Evolutionary conservation across 2,888 invertebrate species (phyloP), one percentile per base, ranked within the genome.

Genomic region (Prosapia bicincta): DNA sequence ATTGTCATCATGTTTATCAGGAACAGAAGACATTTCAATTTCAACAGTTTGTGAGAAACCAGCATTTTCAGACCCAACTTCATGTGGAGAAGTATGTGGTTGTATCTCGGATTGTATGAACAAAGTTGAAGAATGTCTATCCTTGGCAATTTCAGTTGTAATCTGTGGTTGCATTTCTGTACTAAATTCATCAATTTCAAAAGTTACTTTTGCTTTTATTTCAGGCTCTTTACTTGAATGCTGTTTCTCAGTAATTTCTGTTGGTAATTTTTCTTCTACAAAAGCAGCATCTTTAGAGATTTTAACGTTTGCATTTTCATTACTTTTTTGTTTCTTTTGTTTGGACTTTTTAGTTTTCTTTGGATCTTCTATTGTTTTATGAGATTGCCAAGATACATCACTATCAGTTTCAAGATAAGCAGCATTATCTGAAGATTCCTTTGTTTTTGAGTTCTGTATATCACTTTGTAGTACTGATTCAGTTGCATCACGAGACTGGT

Each of bases 71-170:
- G 25, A 15, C 13, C 15, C 23, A 69, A 26, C 1, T 25, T 66
- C 26, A 15, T 25, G 28, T 23, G 67, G 3, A 71, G 10, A 1
- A 43, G 69, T 25, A 24, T 10, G 20, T 69, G 24, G 72, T 26
- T 26, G 68, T n/a, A 76, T 26, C 26, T 76, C 76, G 32, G 76
- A 72, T 38, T 76, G 69, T 69, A 76, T 76, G 23, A 76, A 76
- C n/a, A 76, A 25, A 65, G 66, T 66, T 23, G 76, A 76, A 69
- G 66, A 23, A 66, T 72, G 69, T 76, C 69, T 73, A 66, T 70
- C 72, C 15, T 73, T 70, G 15, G 70, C 69, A 65, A 76, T 13
- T 26, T 69, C 69, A n/a, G 76, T 69, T 28, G 69, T 32, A 32
- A 76, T 65, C 69, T 76, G 54, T 24, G 76, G 76, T 69, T 72